A percentile compares a stretch with the other conserved stretches of the same genome.
phyloP scores from a whole-genome alignment of 2,797 vertebrate species.

The Tinamus major region DNA sequence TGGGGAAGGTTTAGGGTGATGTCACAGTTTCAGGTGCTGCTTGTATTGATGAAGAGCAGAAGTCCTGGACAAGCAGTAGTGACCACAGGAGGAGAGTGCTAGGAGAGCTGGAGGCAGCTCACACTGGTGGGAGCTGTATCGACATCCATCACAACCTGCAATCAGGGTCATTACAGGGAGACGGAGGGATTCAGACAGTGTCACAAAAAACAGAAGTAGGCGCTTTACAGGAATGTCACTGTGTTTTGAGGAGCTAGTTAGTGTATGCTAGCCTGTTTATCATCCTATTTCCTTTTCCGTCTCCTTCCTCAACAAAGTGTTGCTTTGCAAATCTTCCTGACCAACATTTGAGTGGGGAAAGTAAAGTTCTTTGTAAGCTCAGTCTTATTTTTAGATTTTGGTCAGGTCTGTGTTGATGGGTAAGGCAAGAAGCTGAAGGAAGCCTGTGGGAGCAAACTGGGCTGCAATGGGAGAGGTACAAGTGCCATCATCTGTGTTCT shows the following conservation, averaged over 20 bases:
- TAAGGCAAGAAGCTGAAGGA: not conserved
- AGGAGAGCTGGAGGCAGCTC: not conserved
- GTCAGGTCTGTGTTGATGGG: not conserved
- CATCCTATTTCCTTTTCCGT: not conserved
- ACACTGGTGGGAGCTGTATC: accelerated
- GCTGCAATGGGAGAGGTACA: not conserved
- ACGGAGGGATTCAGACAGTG: not conserved
- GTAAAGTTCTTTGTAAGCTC: not conserved
- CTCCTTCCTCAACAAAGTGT: not conserved
- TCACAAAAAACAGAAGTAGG: not conserved
- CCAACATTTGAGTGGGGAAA: not conserved
- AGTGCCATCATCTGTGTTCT: not conserved
- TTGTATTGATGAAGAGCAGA: not conserved
- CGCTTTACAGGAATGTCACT: not conserved
- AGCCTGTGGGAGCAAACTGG: not conserved
- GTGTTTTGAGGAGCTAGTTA: not conserved
- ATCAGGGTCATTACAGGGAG: accelerated
- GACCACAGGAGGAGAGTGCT: not conserved
- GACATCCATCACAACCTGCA: not conserved
- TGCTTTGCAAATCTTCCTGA: not conserved
- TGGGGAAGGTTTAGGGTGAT: not conserved
- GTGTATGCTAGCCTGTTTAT: not conserved
- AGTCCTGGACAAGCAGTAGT: not conserved
- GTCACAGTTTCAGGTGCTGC: not conserved
- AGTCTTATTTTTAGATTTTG: not conserved